Evolutionary conservation across 2,113 vertebrate species (phyloP).

Genomic region (Trematocara unimaculatum): DNA sequence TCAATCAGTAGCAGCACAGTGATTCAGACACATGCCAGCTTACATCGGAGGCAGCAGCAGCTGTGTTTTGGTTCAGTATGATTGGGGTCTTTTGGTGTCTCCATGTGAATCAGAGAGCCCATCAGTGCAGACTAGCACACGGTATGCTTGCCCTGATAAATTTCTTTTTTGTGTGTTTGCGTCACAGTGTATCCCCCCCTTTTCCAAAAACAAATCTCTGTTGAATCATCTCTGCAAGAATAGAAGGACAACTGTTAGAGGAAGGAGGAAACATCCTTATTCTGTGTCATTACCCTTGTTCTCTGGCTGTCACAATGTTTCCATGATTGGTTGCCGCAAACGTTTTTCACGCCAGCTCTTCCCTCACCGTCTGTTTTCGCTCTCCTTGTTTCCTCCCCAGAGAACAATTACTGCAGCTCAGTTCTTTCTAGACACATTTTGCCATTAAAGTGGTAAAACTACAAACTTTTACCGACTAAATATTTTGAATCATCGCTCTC

Average conservation of each 20-base stretch:
- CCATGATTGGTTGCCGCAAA: neutral
- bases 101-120: conserved; percentile 33
- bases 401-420: neutral
- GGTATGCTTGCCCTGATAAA: neutral
- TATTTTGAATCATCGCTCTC: neutral
- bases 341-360: neutral
- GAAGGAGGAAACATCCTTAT: neutral
- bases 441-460: neutral
- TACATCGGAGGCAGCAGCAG: conserved; percentile 43
- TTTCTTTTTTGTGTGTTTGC: neutral
- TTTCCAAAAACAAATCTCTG: neutral
- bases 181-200: neutral
- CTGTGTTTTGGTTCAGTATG: conserved; percentile 51
- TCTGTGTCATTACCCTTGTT: neutral
- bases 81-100: conserved; percentile 50
- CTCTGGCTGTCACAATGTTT: neutral
- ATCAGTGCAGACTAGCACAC: conserved; percentile 22
- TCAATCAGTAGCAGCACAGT: neutral
- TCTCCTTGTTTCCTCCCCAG: neutral
- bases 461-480: neutral
- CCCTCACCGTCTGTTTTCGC: neutral
- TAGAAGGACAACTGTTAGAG: neutral
- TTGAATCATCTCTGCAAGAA: conserved; percentile 22
- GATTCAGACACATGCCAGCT: neutral
- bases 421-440: neutral